Conservation (phyloP, 2,113 vertebrate genomes). For the Lamprologus sp. region DNA sequence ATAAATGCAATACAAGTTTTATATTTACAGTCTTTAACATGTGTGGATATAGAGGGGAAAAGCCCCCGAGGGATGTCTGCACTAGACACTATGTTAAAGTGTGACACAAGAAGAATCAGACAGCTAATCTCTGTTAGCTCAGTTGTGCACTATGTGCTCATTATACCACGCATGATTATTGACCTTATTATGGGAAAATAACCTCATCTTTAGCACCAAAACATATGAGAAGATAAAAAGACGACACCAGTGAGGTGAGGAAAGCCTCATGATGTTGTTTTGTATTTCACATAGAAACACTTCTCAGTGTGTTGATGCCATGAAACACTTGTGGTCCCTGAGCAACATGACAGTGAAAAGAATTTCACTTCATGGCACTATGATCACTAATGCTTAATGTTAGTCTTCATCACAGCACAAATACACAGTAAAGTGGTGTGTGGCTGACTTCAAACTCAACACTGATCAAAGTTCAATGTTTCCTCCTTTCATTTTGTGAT, state of each 20-base stretch:
- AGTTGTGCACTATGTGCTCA: background rate
- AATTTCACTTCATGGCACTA: background rate
- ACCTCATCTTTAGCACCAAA: background rate
- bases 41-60: background rate
- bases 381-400: background rate
- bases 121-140: background rate
- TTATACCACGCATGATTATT: accelerated
- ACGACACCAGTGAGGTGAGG: accelerated
- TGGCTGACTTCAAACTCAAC: background rate
- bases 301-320: accelerated
- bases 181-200: accelerated
- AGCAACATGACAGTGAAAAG: background rate
- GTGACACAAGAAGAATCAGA: background rate
- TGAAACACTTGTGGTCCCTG: background rate
- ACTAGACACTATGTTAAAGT: background rate
- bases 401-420: background rate
- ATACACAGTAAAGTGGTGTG: background rate
- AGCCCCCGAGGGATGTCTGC: background rate
- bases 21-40: background rate
- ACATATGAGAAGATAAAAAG: background rate
- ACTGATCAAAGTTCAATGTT: background rate
- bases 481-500: background rate
- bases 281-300: background rate
- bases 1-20: background rate
- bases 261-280: background rate